Base-by-base conservation (phyloP, 2,888 invertebrate species). In the Xylocampa areola region DNA sequence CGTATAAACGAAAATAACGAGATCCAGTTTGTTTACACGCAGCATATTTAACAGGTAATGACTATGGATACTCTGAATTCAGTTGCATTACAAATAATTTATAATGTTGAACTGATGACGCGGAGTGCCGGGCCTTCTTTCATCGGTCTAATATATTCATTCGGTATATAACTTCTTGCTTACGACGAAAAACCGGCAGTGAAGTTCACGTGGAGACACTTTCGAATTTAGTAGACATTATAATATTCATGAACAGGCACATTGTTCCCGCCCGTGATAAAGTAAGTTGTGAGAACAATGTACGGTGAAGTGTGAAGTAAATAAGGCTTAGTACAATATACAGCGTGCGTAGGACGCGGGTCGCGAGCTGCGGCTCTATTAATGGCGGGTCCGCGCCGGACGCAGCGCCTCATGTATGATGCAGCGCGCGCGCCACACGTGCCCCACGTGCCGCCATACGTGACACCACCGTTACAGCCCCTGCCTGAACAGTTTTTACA, bases 401-500 rank as follows among this genome's bases (percentile, higher is more conserved):
- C 36, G 66, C 55, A 66, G 23, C 23, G 69, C 68, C 71, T 81
- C 84, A 81, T 85, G 73, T 76, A 82, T 83, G 77, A 84, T 83
- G 80, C 77, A 81, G 65, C 54, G 40, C 50, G 54, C 45, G 49
- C 3, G 21, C 21, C 5, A 5, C 21, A 21, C 21, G 21, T 2
- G 32, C 53, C 10, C 35, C 44, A 27, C 35, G 13, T 23, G 44
- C 7, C 29, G 27, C 39, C 13, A 32, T 13, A 29, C 37, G 40
- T 23, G 43, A 21, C 30, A n/a, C 17, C 25, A 11, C 33, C 27
- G 10, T 47, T 43, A 32, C 45, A 45, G 70, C 54, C 43, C 23
- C 32, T 13, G 3, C 23, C 36, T 13, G 25, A 36, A 4, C 40
- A 8, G 17, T 44, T 61, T 52, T 44, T 70, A 48, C 23, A 50